phyloP scores from a whole-genome alignment of 2,888 invertebrate genomes.

The Cheilosia vernalis region DNA sequence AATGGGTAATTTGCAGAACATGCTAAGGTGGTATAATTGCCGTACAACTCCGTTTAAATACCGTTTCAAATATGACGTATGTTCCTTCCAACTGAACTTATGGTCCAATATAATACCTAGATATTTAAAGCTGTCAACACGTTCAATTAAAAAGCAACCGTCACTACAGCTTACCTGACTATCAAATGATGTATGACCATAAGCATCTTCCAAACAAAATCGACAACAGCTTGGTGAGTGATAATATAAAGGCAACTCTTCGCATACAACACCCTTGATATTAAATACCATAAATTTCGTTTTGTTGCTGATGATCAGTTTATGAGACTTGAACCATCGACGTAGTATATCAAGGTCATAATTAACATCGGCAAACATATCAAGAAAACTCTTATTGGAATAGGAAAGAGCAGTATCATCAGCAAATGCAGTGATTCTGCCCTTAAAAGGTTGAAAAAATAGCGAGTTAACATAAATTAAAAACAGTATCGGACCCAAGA shows the following conservation, averaged over 20 bases:
- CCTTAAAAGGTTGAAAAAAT: constrained; percentile 24
- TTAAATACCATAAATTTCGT: constrained; percentile 19
- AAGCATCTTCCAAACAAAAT: not conserved
- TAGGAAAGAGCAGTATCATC: constrained; percentile 9
- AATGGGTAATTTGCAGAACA: not conserved
- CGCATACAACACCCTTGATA: not conserved
- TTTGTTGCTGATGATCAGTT: constrained; percentile 6
- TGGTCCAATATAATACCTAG: not conserved
- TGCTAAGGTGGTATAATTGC: constrained; percentile 17
- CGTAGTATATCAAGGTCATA: too few relatives aligned
- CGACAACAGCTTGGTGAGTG: constrained; percentile 6
- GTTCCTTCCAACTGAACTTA: not conserved
- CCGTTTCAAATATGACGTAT: not conserved
- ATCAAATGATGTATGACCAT: not conserved
- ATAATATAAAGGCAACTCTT: constrained; percentile 1
- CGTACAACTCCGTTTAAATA: constrained; percentile 1
- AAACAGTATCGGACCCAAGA: constrained; percentile 6
- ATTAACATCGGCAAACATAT: too few relatives aligned
- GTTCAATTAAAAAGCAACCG: constrained; percentile 12
- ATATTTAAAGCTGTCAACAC: constrained; percentile 18
- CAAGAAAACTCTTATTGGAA: too few relatives aligned
- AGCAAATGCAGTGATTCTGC: constrained; percentile 35
- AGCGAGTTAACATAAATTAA: constrained; percentile 2
- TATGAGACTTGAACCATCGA: not conserved
- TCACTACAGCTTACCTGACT: too few relatives aligned